Percentiles rank a stretch among this genome's conserved stretches.
These are phyloP conservation scores for Sebastes alutus DNA, from an alignment of 2,797 vertebrate genomes.

Conservation along the genomic window DNA sequence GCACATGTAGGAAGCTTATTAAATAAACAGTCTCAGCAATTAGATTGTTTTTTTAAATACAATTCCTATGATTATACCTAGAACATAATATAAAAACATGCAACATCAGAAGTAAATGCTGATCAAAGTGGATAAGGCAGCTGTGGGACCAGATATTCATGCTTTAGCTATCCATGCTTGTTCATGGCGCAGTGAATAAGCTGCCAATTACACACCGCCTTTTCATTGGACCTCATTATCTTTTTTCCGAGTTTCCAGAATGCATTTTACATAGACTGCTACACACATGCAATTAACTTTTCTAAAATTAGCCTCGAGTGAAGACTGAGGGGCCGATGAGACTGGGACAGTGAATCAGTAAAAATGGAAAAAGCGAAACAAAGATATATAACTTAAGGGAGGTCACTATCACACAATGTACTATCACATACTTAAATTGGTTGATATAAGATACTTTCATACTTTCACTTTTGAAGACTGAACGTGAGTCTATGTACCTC, in stretches of 20 bases:
- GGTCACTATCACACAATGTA: not conserved
- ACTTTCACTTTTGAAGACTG: not conserved
- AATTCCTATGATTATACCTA: not conserved
- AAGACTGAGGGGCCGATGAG: conserved; percentile 24
- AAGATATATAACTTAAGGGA: not conserved
- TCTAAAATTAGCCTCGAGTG: conserved; percentile 53
- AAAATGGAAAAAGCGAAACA: conserved; percentile 2
- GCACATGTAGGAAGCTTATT: not conserved
- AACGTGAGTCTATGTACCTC: conserved; percentile 4
- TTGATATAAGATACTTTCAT: not conserved
- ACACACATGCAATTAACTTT: conserved; percentile 61
- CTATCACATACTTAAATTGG: not conserved
- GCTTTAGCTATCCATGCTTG: conserved; percentile 22
- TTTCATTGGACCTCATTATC: conserved; percentile 56
- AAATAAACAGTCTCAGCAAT: not conserved
- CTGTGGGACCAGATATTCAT: conserved; percentile 11
- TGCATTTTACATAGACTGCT: conserved; percentile 47
- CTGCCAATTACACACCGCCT: conserved; percentile 45
- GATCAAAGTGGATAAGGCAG: conserved; percentile 15
- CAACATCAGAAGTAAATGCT: conserved; percentile 13
- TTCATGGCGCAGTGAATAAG: conserved; percentile 51
- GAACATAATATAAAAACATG: conserved; percentile 1
- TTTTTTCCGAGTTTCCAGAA: conserved; percentile 33
- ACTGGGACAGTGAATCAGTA: conserved; percentile 12
- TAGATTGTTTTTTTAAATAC: not conserved